Percentiles rank a stretch among this genome's conserved stretches.
These are phyloP conservation scores for Manacus vitellinus DNA, from an alignment of 2,113 vertebrate genomes.

Conservation along the genomic window DNA sequence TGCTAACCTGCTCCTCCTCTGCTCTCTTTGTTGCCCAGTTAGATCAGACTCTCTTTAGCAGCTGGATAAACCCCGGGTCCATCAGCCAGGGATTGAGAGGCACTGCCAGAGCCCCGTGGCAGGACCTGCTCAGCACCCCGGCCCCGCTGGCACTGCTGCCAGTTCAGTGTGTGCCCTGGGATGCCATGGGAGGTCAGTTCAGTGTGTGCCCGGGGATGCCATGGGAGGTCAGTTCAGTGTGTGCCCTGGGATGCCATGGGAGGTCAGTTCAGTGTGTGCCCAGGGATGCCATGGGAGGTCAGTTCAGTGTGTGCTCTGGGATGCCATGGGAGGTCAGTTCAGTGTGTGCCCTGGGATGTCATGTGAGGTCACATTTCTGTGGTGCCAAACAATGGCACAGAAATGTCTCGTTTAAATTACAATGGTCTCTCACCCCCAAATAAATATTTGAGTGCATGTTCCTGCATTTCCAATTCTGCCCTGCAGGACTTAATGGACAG, in stretches of 20 bases:
- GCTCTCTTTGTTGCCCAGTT: not conserved
- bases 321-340: not conserved
- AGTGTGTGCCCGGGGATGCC: not conserved
- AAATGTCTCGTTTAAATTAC: not conserved
- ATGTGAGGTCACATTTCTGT: not conserved
- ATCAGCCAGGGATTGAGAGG: not conserved
- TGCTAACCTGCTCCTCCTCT: not conserved
- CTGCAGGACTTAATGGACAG: not conserved
- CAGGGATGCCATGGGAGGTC: not conserved
- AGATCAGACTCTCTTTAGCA: not conserved
- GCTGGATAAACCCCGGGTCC: not conserved
- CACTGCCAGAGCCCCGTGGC: not conserved
- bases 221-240: not conserved
- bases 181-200: not conserved
- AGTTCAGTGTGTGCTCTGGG: not conserved
- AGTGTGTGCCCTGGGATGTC: not conserved
- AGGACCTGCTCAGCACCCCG: not conserved
- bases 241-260: not conserved
- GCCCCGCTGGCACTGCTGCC: not conserved
- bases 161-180: not conserved
- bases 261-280: not conserved
- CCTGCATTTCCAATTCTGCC: not conserved
- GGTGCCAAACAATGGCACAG: not conserved
- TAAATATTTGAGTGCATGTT: not conserved
- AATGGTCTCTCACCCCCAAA: not conserved